These are phyloP conservation scores for Nomada ruficornis DNA, from an alignment of 2,888 invertebrate genomes.

Conservation along the genomic window DNA sequence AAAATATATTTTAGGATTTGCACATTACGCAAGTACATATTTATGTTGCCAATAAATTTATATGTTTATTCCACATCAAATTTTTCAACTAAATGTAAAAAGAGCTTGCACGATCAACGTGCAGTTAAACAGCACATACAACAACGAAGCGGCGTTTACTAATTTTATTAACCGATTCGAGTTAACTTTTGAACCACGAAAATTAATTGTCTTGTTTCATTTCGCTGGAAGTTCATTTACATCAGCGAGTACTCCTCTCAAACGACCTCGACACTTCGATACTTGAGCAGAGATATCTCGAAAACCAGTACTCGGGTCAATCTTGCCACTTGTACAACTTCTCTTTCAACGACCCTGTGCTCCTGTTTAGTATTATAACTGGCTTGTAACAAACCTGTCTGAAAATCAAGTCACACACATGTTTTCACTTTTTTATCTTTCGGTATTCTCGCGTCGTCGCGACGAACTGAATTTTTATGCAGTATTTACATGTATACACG, in stretches of 20 bases:
- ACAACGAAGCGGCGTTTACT: background rate
- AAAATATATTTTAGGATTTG: no score
- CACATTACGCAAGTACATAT: no score
- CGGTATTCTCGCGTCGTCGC: no score
- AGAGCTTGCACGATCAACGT: no score
- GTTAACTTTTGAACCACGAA: background rate
- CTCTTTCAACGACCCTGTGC: conserved; percentile 6
- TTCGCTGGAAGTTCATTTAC: conserved; percentile 2
- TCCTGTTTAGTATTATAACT: background rate
- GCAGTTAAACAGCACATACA: no score
- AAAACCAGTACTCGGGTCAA: conserved; percentile 41
- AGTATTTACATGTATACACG: no score
- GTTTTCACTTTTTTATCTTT: background rate
- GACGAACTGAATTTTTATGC: no score
- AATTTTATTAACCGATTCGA: background rate
- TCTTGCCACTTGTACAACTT: conserved; percentile 38
- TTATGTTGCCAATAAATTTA: no score
- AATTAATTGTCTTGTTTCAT: conserved; percentile 33
- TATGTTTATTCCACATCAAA: no score
- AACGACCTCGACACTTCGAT: conserved; percentile 35
- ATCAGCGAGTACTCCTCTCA: conserved; percentile 10
- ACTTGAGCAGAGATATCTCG: conserved; percentile 41
- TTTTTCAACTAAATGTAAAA: no score
- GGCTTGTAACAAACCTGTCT: background rate
- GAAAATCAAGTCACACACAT: conserved; percentile 9